Evolutionary conservation across 2,888 invertebrate genomes (phyloP), one percentile per base, ranked within the genome.

Genomic region (Trissonchulus sp.): DNA sequence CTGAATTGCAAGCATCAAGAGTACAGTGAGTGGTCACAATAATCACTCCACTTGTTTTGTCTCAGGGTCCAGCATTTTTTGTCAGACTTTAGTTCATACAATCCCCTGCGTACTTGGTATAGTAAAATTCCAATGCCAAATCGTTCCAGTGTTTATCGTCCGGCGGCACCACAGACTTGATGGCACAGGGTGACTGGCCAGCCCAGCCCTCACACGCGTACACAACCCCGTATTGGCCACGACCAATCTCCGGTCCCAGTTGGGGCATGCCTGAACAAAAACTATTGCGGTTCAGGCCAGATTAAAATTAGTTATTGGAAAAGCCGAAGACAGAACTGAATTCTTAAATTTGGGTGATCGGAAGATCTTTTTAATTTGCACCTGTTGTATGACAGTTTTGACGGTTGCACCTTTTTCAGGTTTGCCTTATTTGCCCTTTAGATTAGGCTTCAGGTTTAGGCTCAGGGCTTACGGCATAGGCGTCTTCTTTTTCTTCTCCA

Each of bases 71-170:
- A n/a, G n/a, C n/a, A n/a, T n/a, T n/a, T n/a, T n/a, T n/a, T n/a
- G n/a, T n/a, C n/a, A n/a, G n/a, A n/a, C n/a, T n/a, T n/a, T n/a
- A n/a, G n/a, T n/a, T n/a, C n/a, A n/a, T n/a, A n/a, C n/a, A n/a
- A n/a, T n/a, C n/a, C n/a, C n/a, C n/a, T n/a, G n/a, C n/a, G n/a
- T 82, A 91, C 91, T 91, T 90, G 72, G 93, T 93, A 81, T 93
- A 93, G 84, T 92, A 93, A 87, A 93, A 93, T 86, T 94, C 93
- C 90, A 93, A 91, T 0, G 93, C 93, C 0, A 94, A 87, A 83
- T 94, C 93, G 83, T 91, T 91, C 91, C 93, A 93, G 83, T 93
- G 93, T 77, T 92, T 88, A 81, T 93, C 93, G 84, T 94, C 93
- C 0, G 92, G 91, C 0, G 93, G 93, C 68, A 93, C 89, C 72